Evolutionary conservation across 1,140 invertebrate species (phyloP).

Genomic region (Metopolophium dirhodum): DNA sequence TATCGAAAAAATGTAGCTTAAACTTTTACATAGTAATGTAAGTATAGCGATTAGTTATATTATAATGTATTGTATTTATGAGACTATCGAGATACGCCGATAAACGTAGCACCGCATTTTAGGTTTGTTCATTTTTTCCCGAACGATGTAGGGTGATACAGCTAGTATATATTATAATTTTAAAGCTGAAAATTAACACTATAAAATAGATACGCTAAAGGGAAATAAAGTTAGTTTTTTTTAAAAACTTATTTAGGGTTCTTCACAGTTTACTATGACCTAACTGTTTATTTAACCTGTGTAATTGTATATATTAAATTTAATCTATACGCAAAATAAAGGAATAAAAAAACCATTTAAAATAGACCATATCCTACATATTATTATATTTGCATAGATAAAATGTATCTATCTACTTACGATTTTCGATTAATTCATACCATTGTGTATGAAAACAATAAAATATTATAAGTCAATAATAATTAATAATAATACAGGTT

Average conservation of each 20-base stretch:
- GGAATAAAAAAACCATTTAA: background rate
- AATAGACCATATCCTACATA: background rate
- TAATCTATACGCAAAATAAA: background rate
- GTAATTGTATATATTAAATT: no score
- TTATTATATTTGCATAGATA: background rate
- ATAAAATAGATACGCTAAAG: background rate
- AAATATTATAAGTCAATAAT: background rate
- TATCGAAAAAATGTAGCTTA: no score
- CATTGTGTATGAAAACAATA: background rate
- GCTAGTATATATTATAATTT: background rate
- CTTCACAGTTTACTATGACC: background rate
- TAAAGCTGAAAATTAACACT: background rate
- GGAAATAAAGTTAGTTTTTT: background rate
- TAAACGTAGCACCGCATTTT: no score
- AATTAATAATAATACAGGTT: background rate
- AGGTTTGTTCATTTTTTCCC: no score
- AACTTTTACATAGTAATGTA: no score
- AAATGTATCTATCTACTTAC: background rate
- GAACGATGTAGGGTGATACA: no score
- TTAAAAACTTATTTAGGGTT: background rate
- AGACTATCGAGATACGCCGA: no score
- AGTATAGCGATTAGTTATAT: no score
- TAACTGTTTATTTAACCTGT: no score
- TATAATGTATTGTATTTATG: no score
- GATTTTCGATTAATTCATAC: no score